phyloP scores from a whole-genome alignment of 1,140 invertebrate species.

The Drosophila jambulina region DNA sequence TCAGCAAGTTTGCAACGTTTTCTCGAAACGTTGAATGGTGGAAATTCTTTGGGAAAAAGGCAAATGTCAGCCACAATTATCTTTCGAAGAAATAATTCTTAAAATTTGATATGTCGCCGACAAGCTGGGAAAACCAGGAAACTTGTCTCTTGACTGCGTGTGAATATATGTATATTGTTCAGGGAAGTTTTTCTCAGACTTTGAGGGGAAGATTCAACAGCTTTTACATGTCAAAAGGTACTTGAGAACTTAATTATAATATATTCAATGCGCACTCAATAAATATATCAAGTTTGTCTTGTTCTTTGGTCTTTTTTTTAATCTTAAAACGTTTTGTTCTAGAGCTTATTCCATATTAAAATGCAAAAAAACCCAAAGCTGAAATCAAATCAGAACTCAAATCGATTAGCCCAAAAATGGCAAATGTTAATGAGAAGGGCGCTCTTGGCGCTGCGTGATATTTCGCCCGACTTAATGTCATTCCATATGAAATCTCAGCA shows the following conservation, averaged over 20 bases:
- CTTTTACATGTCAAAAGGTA: not conserved
- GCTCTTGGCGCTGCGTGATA: slow-evolving; percentile 27
- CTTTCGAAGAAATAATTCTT: slow-evolving; percentile 34
- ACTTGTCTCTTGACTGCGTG: slow-evolving; percentile 6
- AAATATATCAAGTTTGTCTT: not conserved
- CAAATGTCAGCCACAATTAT: slow-evolving; percentile 37
- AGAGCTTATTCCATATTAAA: slow-evolving; percentile 16
- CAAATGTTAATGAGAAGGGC: slow-evolving; percentile 39
- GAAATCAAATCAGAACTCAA: slow-evolving; percentile 38
- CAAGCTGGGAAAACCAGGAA: slow-evolving; percentile 16
- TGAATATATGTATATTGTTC: not conserved
- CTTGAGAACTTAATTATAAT: not conserved
- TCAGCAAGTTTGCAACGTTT: slow-evolving; percentile 55
- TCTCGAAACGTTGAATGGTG: slow-evolving; percentile 2
- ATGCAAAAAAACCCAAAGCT: slow-evolving; percentile 8
- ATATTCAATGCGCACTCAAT: not conserved
- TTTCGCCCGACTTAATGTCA: slow-evolving; percentile 46
- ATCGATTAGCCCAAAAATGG: slow-evolving; percentile 34
- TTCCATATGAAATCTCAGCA: slow-evolving; percentile 45
- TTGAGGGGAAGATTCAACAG: not conserved
- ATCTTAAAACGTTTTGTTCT: slow-evolving; percentile 9
- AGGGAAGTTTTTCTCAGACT: not conserved
- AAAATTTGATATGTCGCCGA: slow-evolving; percentile 28
- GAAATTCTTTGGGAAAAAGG: slow-evolving; percentile 21
- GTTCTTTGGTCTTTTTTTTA: not conserved